Base-by-base conservation (phyloP, 2,888 invertebrate genomes). In the Pinctada fucata region DNA sequence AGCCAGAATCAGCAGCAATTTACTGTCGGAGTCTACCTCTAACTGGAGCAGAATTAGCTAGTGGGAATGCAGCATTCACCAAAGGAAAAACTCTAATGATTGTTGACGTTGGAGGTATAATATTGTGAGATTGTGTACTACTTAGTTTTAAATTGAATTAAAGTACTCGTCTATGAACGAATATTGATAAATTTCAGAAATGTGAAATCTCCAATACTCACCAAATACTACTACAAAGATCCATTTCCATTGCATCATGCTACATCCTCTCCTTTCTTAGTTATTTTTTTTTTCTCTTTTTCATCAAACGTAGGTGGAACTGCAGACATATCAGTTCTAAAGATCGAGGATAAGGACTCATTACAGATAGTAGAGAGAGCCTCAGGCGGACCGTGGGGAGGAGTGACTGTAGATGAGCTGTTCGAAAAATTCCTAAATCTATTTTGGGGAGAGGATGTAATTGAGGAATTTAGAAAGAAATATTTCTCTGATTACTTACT, bases 1-100 rank as follows among this genome's bases (percentile, higher is more conserved):
- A 77, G 72, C 77, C 77, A 31, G 77, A 77, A 72, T 72, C 77
- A 45, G 77, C 77, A 52, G 77, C 77, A 3, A 48, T 77, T 2
- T 77, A 77, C 45, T 77, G 77, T 58, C 45, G 72, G 65, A 16
- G 49, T 4, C 31, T 74, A 50, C 74, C 74, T 8, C 49, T 74
- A 10, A 65, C 64, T 51, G 66, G 65, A n/a, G 51, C 51, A 66
- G 65, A 66, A 63, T 16, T 74, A 0, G 31, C 65, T 4, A 51
- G 65, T 45, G 74, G 74, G 13, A 16, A 8, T 16, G 65, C 49
- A 1, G 13, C 48, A 8, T 63, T 74, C 8, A 5, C 74, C 8
- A 65, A 65, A 58, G 58, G 58, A 6, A 58, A 58, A 13, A 58
- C 64, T 51, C 66, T 77, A 3, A 67, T 77, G 45, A 67, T 77